Base-by-base conservation (phyloP, 2,888 invertebrate genomes). In the Tipula helvola region DNA sequence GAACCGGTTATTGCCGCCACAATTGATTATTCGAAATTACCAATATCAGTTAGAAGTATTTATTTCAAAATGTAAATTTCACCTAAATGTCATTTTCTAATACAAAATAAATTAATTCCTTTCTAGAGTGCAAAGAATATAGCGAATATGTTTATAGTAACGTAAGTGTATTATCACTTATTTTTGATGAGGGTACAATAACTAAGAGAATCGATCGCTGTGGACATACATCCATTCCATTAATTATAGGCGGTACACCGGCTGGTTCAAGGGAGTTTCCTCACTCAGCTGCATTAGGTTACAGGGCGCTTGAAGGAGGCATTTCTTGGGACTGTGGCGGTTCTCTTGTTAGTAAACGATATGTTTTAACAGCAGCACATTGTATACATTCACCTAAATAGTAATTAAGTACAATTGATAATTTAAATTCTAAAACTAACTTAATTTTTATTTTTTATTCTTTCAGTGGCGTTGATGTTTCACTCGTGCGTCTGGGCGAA, bases 361-460 rank as follows among this genome's bases (percentile, higher is more conserved):
- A 92, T 89, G 91, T 95, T 2, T 89, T 94, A 12, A 93, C 94
- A 0, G 94, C 95, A 3, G 94, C 93, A 0, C 94, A 94, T 89
- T 94, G 94, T 88, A 88, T 91, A 36, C 88, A 88, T 4, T 52
- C 52, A 42, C 71, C 71, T 39, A 39, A 28, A 4, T 10, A 1
- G 71, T 71, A 71, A 18, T 13, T 10, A 39, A 39, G 7, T 39
- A 52, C n/a, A 42, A 39, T 84, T 39, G 1, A 28, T 39, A 39
- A 2, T 39, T 39, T 28, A 28, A 39, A 39, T 39, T 7, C 39
- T 3, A 44, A 44, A 1, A 28, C 16, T 41, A 41, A 5, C n/a
- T 44, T 57, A 5, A 7, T 1, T 28, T 28, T 28, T 28, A n/a
- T 7, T 2, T 44, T 10, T 28, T 71, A 71, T 12, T 3, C 28